Evolutionary conservation across 2,888 invertebrate genomes (phyloP).

Genomic region (Ceraclea dissimilis): DNA sequence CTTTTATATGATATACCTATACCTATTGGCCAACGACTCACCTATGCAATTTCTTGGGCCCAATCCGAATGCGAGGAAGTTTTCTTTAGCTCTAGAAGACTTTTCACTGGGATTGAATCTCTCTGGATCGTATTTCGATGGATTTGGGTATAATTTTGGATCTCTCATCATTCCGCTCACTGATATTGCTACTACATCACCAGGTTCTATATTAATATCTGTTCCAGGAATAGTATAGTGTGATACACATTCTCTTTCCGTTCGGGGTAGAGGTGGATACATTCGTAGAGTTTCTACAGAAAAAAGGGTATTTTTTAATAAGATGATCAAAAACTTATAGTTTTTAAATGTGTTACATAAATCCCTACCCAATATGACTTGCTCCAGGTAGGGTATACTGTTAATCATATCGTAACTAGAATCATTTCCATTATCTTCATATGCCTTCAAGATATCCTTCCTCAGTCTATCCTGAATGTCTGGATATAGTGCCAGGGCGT

Average conservation of each 20-base stretch:
- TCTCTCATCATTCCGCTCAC: slow-evolving; percentile 48
- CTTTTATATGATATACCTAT: too few species aligned
- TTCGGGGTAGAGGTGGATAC: slow-evolving; percentile 48
- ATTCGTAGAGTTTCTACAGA: slow-evolving; percentile 49
- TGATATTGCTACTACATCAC: slow-evolving; percentile 42
- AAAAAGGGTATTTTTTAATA: too few species aligned
- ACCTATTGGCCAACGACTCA: slow-evolving; percentile 27
- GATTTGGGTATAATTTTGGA: slow-evolving; percentile 49
- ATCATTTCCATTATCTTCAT: slow-evolving; percentile 34
- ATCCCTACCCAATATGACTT: slow-evolving; percentile 28
- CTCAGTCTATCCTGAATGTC: slow-evolving; percentile 43
- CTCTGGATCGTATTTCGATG: slow-evolving; percentile 46
- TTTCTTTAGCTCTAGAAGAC: slow-evolving; percentile 40
- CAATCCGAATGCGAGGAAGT: slow-evolving; percentile 48
- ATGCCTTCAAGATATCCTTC: slow-evolving; percentile 36
- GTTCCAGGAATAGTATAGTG: slow-evolving; percentile 46
- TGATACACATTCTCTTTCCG: slow-evolving; percentile 49
- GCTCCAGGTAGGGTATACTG: slow-evolving; percentile 30
- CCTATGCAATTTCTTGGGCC: slow-evolving; percentile 50
- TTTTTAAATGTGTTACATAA: not conserved
- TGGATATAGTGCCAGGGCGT: slow-evolving; percentile 44
- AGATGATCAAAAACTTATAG: too few species aligned
- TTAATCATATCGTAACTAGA: slow-evolving; percentile 28
- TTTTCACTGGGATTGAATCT: slow-evolving; percentile 50
- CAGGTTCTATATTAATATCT: slow-evolving; percentile 39